These are phyloP conservation scores for Lytechinus variegatus DNA, from an alignment of 35 echinoderm and acorn worm species.

Conservation along the genomic window DNA sequence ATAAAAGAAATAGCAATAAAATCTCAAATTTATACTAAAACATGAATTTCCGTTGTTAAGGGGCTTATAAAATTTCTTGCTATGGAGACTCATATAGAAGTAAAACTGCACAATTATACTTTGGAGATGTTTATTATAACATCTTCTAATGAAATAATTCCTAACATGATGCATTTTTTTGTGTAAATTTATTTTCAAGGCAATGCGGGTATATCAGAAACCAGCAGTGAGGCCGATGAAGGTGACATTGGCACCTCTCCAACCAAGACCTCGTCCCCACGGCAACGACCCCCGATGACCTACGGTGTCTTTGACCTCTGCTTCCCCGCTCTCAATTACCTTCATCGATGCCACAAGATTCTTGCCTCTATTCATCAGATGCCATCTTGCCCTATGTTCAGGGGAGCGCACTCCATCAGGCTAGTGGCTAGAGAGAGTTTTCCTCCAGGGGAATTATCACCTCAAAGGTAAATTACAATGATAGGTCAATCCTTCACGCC, in stretches of 20 bases:
- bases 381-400: slow-evolving; percentile 90
- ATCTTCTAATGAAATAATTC: too few species aligned
- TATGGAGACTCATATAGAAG: too few species aligned
- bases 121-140: too few species aligned
- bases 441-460: slow-evolving; percentile 45
- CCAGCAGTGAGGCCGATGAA: slow-evolving; percentile 45
- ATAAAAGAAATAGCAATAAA: too few species aligned
- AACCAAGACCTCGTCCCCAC: slow-evolving; percentile 39
- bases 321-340: slow-evolving; percentile 94
- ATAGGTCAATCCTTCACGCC: too few species aligned
- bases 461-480: slow-evolving; percentile 50
- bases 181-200: background rate
- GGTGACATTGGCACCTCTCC: background rate
- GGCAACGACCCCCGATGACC: slow-evolving; percentile 32
- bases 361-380: slow-evolving; percentile 94
- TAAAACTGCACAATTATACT: too few species aligned
- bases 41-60: too few species aligned
- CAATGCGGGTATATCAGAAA: slow-evolving; percentile 34
- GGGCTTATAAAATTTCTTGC: too few species aligned
- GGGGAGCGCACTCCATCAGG: slow-evolving; percentile 90
- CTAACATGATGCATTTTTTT: background rate
- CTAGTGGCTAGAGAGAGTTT: slow-evolving; percentile 64
- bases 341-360: slow-evolving; percentile 99
- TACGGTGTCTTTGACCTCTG: slow-evolving; percentile 83
- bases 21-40: too few species aligned